Evolutionary conservation across 2,797 vertebrate species (phyloP).

Genomic region (Poecilia gillii): DNA sequence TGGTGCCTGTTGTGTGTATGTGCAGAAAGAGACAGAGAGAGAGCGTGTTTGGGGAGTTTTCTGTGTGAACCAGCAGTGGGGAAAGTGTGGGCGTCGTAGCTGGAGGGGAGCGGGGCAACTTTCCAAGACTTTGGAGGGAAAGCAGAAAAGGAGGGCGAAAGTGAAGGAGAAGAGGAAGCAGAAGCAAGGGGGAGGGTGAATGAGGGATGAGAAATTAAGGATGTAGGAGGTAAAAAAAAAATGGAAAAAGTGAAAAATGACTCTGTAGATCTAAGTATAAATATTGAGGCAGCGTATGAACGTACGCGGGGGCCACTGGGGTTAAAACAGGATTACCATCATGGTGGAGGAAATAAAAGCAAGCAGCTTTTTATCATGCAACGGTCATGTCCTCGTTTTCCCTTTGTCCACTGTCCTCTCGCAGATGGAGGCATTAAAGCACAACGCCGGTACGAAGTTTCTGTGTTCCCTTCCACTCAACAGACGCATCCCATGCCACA

Average conservation of each 20-base stretch:
- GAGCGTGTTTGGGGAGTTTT: constrained; percentile 9
- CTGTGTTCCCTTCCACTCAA: constrained; percentile 26
- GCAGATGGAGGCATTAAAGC: constrained; percentile 23
- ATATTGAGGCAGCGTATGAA: constrained; percentile 29
- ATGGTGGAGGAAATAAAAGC: constrained; percentile 27
- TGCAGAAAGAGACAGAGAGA: background rate
- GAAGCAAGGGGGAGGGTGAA: background rate
- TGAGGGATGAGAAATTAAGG: constrained; percentile 7
- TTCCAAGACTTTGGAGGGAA: constrained; percentile 51
- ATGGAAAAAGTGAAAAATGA: background rate
- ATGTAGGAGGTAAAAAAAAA: constrained; percentile 8
- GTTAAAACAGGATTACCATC: constrained; percentile 33
- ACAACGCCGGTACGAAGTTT: constrained; percentile 43
- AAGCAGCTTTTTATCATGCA: constrained; percentile 33
- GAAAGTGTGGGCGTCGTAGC: constrained; percentile 56
- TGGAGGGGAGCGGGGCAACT: constrained; percentile 38
- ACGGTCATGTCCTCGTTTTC: constrained; percentile 41
- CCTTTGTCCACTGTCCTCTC: constrained; percentile 10
- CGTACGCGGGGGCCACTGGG: constrained; percentile 24
- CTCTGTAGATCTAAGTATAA: constrained; percentile 31
- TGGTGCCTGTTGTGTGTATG: constrained; percentile 16
- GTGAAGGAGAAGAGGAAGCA: constrained; percentile 28
- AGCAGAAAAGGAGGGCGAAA: constrained; percentile 44
- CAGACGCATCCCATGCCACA: constrained; percentile 52
- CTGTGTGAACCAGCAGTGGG: constrained; percentile 49